A percentile compares a stretch with the other conserved stretches of the same genome.
phyloP scores from a whole-genome alignment of 2,113 vertebrate species.

The Melozone crissalis region DNA sequence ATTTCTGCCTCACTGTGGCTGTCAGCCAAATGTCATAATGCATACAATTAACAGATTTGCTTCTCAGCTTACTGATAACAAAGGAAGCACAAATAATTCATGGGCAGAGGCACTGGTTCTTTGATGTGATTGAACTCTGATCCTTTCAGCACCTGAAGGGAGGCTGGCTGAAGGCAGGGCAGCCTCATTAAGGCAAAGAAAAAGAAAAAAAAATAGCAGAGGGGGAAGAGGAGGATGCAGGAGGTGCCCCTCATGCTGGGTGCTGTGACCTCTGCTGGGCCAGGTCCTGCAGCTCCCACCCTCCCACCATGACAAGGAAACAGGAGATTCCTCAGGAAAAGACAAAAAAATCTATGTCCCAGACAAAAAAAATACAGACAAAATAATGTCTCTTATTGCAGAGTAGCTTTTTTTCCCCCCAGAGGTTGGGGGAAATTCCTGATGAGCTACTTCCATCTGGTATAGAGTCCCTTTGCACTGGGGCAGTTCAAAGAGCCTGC shows the following conservation, averaged over 20 bases:
- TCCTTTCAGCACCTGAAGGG: conserved; percentile 56
- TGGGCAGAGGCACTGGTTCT: conserved; percentile 5
- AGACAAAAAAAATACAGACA: conserved; percentile 20
- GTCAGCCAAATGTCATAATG: conserved; percentile 58
- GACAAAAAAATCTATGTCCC: background rate
- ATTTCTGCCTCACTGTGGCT: conserved; percentile 30
- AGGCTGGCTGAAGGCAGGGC: conserved; percentile 11
- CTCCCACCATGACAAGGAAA: background rate
- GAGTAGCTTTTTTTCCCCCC: background rate
- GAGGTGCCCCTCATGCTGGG: background rate
- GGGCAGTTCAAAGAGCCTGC: conserved; percentile 40
- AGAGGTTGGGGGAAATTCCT: conserved; percentile 32
- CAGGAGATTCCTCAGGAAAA: background rate
- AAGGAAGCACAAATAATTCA: conserved; percentile 62
- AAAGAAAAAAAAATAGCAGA: background rate
- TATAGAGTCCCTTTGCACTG: background rate
- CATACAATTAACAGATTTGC: conserved; percentile 57
- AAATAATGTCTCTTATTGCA: conserved; percentile 32
- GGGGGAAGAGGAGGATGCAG: conserved; percentile 8
- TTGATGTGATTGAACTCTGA: conserved; percentile 53
- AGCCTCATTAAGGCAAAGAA: conserved; percentile 42
- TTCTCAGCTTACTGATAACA: conserved; percentile 40
- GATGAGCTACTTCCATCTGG: conserved; percentile 18
- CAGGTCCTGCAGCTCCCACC: conserved; percentile 22
- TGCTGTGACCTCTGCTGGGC: conserved; percentile 31